Percentiles rank a stretch among this genome's conserved stretches.
Evolutionary conservation across 1,140 invertebrate genomes (phyloP).

Genomic region (Leptopilina boulardi): DNA sequence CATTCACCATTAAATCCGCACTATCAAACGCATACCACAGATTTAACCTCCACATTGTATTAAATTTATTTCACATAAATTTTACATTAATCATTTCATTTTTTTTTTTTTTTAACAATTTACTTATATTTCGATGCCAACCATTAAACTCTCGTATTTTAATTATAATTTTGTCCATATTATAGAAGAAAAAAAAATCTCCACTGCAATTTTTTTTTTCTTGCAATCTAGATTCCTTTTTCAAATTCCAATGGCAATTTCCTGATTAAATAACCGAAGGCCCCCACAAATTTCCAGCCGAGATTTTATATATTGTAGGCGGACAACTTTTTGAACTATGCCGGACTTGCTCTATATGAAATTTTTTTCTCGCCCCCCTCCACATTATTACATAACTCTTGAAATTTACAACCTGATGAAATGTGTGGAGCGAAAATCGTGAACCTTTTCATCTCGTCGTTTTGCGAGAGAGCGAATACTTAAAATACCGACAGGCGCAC

Average conservation of each 20-base stretch:
- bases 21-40: background rate
- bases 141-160: no score
- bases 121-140: no score
- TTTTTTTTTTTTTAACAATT: no score
- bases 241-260: constrained; percentile 14
- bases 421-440: constrained; percentile 24
- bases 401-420: constrained; percentile 26
- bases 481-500: constrained; percentile 10
- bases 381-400: constrained; percentile 20
- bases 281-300: background rate
- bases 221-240: background rate
- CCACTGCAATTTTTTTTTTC: background rate
- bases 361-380: constrained; percentile 1
- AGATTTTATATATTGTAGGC: background rate
- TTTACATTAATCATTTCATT: background rate
- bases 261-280: constrained; percentile 3
- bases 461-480: constrained; percentile 1
- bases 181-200: no score
- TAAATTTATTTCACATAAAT: background rate
- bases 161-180: background rate
- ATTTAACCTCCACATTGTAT: background rate
- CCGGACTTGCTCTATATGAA: background rate
- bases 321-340: constrained; percentile 3
- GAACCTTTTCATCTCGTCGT: constrained; percentile 1
- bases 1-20: background rate